A percentile compares a stretch with the other conserved stretches of the same genome.
Evolutionary conservation across 2,888 invertebrate genomes (phyloP).

Genomic region (Cataglyphis albicans): DNA sequence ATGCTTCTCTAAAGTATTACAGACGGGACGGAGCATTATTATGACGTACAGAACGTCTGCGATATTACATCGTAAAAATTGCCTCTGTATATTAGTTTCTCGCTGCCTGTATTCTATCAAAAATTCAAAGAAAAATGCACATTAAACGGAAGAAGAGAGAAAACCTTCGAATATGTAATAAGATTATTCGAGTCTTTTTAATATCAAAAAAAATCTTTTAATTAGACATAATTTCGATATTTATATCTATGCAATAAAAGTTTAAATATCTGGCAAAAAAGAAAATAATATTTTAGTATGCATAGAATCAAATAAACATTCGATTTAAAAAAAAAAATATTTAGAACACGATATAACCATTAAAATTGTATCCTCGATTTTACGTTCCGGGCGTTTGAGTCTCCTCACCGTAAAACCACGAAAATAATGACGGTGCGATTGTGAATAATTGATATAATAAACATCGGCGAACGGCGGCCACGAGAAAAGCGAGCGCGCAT

Average conservation of each 20-base stretch:
- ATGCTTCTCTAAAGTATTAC: conserved; percentile 51
- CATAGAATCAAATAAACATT: neutral
- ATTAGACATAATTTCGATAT: conserved; percentile 13
- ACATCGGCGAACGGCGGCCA: conserved; percentile 39
- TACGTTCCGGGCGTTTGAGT: conserved; percentile 44
- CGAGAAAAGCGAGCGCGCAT: neutral
- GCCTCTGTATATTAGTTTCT: conserved; percentile 58
- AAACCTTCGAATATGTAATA: conserved; percentile 36
- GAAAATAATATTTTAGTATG: neutral
- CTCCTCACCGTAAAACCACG: conserved; percentile 11
- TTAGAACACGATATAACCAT: neutral
- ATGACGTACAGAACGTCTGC: conserved; percentile 54
- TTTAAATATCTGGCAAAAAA: neutral
- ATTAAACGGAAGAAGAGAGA: conserved; percentile 11
- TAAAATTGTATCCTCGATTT: conserved; percentile 32
- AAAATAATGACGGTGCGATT: conserved; percentile 31
- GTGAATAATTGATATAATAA: conserved; percentile 34
- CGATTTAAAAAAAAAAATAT: neutral
- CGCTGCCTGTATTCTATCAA: conserved; percentile 38
- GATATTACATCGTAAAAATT: conserved; percentile 75
- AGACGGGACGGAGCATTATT: conserved; percentile 44
- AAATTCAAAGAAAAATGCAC: conserved; percentile 48
- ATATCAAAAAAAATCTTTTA: conserved; percentile 19
- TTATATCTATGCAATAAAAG: neutral
- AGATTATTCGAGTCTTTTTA: conserved; percentile 23